Conservation (phyloP, 2,113 vertebrate species). For the Willisornis vidua region DNA sequence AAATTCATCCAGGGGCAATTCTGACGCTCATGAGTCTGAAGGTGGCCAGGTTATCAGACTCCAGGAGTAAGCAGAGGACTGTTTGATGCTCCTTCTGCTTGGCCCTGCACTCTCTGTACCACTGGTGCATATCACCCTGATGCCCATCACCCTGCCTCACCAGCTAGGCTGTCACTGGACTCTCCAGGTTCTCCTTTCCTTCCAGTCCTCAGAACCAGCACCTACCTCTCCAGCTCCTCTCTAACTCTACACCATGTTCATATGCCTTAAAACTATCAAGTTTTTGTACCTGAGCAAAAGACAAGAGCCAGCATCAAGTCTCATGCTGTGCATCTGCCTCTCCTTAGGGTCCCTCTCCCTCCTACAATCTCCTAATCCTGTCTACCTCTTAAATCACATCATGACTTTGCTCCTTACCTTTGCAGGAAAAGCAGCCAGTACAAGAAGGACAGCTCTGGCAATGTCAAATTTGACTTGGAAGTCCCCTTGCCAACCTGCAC, state of each 20-base stretch:
- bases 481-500: neutral
- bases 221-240: neutral
- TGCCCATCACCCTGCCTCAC: neutral
- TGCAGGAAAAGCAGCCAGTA: neutral
- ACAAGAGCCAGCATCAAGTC: neutral
- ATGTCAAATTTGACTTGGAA: neutral
- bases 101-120: neutral
- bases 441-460: neutral
- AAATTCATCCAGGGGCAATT: neutral
- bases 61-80: neutral
- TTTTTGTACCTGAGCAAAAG: neutral
- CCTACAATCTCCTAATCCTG: neutral
- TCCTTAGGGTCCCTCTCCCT: neutral
- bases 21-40: neutral
- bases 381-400: neutral
- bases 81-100: neutral
- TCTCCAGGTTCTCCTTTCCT: neutral
- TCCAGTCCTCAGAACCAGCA: neutral
- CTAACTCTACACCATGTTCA: rapidly evolving
- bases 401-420: neutral
- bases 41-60: neutral
- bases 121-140: neutral
- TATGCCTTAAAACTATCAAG: neutral
- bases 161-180: neutral
- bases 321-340: neutral